Evolutionary conservation across 2,888 invertebrate species (phyloP), one percentile per base, ranked within the genome.

Genomic region (Erebia ligea): DNA sequence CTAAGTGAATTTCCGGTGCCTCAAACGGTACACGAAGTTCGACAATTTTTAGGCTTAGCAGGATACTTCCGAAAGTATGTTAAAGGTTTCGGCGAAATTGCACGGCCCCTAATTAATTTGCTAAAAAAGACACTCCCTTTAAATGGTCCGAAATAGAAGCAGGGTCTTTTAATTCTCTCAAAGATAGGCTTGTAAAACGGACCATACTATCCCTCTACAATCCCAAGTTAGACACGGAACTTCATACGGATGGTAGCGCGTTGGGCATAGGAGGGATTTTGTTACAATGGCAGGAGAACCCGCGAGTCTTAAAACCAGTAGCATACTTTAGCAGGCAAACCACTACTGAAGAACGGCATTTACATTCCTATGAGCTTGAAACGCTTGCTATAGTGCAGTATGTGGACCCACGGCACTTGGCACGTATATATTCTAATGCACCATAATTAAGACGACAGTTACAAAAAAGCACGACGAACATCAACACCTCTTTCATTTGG

Each of bases 11-110:
- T 77, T 54, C 75, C 72, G 4, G 25, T 15, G 11, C 77, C 77
- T 11, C 69, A 42, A 21, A 73, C 72, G 40, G 66, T 75, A 15
- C 77, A 79, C 48, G 75, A 78, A 48, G 72, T 76, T 0, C 54
- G 77, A 0, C 77, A 78, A 19, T 78, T 78, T 52, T 17, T 80
- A 0, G 77, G 78, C 0, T 48, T 79, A 19, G 72, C 76, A 1
- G 68, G 78, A 6, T 70, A 73, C 56, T 48, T 48, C 10, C 45
- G 45, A 3, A 48, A 48, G 11, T 48, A 9, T 48, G 11, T 48
- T 48, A 48, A 11, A 11, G 45, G 45, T 9, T 48, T 48, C 11
- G 13, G 45, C 11, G 45, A 48, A 48, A 48, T 48, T 48, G 45
- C 45, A 48, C 45, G 45, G 3, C 45, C 45, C 45, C 45, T 48